phyloP scores from a whole-genome alignment of 2,888 invertebrate genomes.

The Calliopum simillimum region DNA sequence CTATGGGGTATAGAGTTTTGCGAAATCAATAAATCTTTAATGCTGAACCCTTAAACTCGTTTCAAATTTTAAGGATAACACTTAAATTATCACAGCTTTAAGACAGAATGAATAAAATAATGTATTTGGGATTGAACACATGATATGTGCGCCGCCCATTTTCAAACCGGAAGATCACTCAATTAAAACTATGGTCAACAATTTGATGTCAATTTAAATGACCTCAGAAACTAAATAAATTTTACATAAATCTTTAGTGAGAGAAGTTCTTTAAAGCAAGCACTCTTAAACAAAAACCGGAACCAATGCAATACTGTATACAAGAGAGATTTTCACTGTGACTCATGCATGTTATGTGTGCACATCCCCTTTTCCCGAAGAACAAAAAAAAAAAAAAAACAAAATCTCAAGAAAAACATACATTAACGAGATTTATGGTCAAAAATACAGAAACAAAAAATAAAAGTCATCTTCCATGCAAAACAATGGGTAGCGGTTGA shows the following conservation, averaged over 20 bases:
- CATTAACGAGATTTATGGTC: slow-evolving; percentile 48
- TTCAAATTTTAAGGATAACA: slow-evolving; percentile 55
- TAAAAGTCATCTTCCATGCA: slow-evolving; percentile 26
- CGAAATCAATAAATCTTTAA: slow-evolving; percentile 55
- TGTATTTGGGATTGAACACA: slow-evolving; percentile 44
- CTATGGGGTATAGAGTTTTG: no score
- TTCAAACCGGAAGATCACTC: slow-evolving; percentile 62
- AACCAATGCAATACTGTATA: slow-evolving; percentile 60
- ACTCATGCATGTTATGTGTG: not conserved
- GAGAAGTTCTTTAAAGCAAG: slow-evolving; percentile 44
- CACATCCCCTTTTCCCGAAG: slow-evolving; percentile 15
- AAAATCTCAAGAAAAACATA: slow-evolving; percentile 22
- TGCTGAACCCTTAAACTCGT: slow-evolving; percentile 41
- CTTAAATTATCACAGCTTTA: slow-evolving; percentile 58
- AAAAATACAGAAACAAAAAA: slow-evolving; percentile 24
- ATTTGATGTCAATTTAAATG: not conserved
- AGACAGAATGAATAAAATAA: slow-evolving; percentile 45
- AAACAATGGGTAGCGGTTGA: slow-evolving; percentile 12
- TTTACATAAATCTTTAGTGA: slow-evolving; percentile 58
- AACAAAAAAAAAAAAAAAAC: slow-evolving; percentile 12
- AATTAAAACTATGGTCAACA: slow-evolving; percentile 55
- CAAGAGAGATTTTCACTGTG: slow-evolving; percentile 43
- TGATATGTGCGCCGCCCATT: slow-evolving; percentile 54
- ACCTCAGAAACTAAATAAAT: slow-evolving; percentile 8
- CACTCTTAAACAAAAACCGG: slow-evolving; percentile 51